These are phyloP conservation scores for Philotrypesis tridentata DNA, from an alignment of 1,140 invertebrate species.

Conservation along the genomic window DNA sequence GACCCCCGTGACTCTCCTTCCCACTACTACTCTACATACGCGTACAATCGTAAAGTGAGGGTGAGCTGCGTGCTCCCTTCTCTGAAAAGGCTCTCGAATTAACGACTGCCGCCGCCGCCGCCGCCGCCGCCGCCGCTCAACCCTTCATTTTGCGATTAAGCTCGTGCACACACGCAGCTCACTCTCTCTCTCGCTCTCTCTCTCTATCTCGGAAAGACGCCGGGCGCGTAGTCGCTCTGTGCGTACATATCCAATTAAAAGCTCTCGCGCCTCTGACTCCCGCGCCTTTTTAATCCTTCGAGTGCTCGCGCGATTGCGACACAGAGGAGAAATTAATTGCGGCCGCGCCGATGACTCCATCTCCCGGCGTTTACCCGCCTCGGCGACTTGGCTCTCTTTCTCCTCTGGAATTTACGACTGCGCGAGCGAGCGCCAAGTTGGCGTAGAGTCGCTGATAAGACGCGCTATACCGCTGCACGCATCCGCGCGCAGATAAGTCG, in stretches of 20 bases:
- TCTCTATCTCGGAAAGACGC: background rate
- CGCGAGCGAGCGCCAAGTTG: background rate
- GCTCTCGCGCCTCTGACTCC: background rate
- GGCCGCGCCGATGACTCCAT: background rate
- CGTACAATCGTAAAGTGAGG: background rate
- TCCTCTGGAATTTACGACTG: background rate
- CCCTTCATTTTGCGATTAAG: constrained; percentile 66
- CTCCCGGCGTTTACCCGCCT: background rate
- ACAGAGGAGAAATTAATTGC: background rate
- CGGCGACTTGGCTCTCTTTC: background rate
- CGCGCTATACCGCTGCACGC: constrained; percentile 1
- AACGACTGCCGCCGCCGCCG: constrained; percentile 49
- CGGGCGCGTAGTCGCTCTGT: no score
- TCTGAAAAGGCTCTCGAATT: constrained; percentile 45
- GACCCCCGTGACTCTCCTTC: constrained; percentile 10
- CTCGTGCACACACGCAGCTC: background rate
- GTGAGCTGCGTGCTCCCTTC: constrained; percentile 6
- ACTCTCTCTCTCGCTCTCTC: no score
- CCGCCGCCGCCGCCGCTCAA: constrained; percentile 47
- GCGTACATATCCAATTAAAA: constrained; percentile 28
- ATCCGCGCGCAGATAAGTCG: constrained; percentile 1
- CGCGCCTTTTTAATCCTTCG: background rate
- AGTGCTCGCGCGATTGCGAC: background rate
- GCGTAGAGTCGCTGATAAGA: background rate
- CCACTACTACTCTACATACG: background rate